Percentiles rank a stretch among this genome's conserved stretches.
These are phyloP conservation scores for Muntiacus reevesi DNA, from an alignment of 2,113 vertebrate genomes.

Conservation along the genomic window DNA sequence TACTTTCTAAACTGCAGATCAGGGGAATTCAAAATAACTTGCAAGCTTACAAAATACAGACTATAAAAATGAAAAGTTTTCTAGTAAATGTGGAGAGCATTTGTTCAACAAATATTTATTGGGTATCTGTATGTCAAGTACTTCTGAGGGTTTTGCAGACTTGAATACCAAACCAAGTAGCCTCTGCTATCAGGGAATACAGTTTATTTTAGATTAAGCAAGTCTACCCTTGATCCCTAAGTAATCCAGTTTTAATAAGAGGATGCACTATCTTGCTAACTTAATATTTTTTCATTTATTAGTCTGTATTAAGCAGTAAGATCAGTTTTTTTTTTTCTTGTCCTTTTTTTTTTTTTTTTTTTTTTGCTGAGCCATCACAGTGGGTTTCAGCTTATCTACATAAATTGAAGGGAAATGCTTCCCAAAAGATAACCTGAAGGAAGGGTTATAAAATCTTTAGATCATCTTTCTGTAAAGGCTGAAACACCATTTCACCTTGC, in stretches of 20 bases:
- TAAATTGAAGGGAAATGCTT: background rate
- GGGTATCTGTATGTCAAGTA: background rate
- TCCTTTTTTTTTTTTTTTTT: background rate
- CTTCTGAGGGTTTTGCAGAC: background rate
- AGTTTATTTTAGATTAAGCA: slow-evolving; percentile 19
- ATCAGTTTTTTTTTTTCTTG: background rate
- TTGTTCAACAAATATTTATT: background rate
- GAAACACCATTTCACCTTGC: background rate
- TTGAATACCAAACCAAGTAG: background rate
- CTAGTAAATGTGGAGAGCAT: background rate
- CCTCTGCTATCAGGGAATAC: background rate
- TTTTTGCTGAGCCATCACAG: background rate
- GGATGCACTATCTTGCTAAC: background rate
- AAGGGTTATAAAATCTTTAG: background rate
- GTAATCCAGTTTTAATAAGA: background rate
- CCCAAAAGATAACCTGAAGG: background rate
- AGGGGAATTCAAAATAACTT: background rate
- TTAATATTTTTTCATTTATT: background rate
- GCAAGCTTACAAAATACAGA: background rate
- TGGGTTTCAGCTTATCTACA: background rate
- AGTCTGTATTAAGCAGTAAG: background rate
- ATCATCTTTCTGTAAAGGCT: background rate
- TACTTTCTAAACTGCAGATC: background rate
- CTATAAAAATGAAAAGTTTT: background rate
- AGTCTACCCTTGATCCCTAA: background rate